Conservation (phyloP, 2,888 invertebrate genomes). For the Helleia helle region DNA sequence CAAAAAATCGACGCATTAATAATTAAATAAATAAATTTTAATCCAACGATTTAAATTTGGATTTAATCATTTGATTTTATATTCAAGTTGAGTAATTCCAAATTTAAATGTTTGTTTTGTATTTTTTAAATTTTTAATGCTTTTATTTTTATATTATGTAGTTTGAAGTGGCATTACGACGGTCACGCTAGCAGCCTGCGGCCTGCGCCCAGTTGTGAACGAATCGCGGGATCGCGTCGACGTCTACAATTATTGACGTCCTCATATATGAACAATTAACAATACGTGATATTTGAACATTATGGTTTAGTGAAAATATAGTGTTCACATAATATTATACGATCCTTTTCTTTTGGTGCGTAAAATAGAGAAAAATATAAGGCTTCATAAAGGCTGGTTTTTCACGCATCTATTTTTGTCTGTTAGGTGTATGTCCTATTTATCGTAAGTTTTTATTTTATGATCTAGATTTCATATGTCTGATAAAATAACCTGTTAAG, state of each 20-base stretch:
- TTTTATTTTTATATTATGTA: conserved; percentile 14
- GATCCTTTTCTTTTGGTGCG: conserved; percentile 11
- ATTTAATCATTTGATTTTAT: neutral
- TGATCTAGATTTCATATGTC: conserved; percentile 20
- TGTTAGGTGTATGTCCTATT: conserved; percentile 28
- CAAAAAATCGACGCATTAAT: neutral
- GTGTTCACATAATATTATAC: conserved; percentile 19
- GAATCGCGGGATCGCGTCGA: conserved; percentile 49
- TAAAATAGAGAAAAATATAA: conserved; percentile 28
- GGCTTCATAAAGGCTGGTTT: conserved; percentile 43
- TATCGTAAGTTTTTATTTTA: conserved; percentile 15
- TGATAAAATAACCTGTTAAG: conserved; percentile 21
- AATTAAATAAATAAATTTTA: neutral
- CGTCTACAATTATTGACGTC: conserved; percentile 41
- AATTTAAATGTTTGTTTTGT: conserved; percentile 3
- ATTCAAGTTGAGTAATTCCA: neutral
- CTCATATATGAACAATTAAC: conserved; percentile 30
- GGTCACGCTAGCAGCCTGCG: conserved; percentile 39
- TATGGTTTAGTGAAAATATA: conserved; percentile 42
- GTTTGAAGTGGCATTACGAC: conserved; percentile 37
- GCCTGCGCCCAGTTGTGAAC: conserved; percentile 56
- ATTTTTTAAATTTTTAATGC: conserved; percentile 12
- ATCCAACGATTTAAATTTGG: neutral
- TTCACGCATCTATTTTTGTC: conserved; percentile 43
- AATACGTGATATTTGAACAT: conserved; percentile 38